Percentiles rank a stretch among this genome's conserved stretches.
These are phyloP conservation scores for Ciconia stormi DNA, from an alignment of 2,113 vertebrate species.

Conservation along the genomic window DNA sequence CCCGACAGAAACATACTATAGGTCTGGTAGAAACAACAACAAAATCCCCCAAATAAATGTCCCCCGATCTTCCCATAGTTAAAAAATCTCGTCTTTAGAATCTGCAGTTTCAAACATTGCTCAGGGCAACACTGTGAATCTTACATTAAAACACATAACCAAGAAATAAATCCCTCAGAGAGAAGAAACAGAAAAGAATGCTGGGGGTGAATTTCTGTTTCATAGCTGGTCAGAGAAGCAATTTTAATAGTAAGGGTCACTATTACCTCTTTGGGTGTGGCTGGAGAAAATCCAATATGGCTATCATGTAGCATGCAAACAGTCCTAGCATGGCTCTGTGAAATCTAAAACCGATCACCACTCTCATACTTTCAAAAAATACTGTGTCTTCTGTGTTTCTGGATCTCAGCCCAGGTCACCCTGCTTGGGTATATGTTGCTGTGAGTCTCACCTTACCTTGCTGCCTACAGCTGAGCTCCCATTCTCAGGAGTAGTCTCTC, in stretches of 20 bases:
- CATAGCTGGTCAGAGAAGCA: not conserved
- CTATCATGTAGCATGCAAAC: not conserved
- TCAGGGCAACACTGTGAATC: not conserved
- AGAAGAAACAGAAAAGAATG: not conserved
- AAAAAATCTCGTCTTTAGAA: not conserved
- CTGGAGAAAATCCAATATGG: not conserved
- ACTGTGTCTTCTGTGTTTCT: not conserved
- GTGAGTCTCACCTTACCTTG: not conserved
- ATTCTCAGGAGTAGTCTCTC: too few relatives aligned
- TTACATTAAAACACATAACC: not conserved
- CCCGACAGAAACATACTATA: not conserved
- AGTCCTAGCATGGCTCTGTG: not conserved
- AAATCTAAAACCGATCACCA: not conserved
- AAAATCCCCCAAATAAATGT: not conserved
- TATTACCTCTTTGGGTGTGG: not conserved
- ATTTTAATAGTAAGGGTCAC: not conserved
- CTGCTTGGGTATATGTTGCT: not conserved
- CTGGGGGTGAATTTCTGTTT: not conserved
- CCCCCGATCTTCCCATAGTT: not conserved
- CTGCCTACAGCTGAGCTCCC: not conserved
- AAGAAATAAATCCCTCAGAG: not conserved
- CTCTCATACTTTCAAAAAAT: not conserved
- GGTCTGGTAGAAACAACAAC: not conserved
- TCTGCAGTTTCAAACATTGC: not conserved
- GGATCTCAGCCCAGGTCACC: not conserved